A percentile compares a stretch with the other conserved stretches of the same genome.
Conservation (phyloP, 2,113 vertebrate genomes). For the Paratilapia polleni region DNA sequence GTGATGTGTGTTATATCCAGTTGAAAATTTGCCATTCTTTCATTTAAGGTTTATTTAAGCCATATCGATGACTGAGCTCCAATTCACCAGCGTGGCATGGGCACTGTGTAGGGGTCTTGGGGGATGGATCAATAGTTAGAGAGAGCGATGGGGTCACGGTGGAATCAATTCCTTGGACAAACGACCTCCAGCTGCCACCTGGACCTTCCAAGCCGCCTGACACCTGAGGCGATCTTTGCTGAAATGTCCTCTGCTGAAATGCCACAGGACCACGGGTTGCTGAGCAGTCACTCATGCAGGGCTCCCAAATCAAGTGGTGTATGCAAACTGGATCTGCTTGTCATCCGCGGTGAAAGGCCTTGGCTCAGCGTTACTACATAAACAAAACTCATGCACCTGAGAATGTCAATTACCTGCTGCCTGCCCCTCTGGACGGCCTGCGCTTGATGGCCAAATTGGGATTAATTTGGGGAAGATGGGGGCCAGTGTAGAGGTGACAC, state of each 20-base stretch:
- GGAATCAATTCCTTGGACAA: conserved; percentile 75
- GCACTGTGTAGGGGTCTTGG: conserved; percentile 65
- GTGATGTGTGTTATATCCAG: conserved; percentile 64
- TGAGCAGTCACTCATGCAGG: conserved; percentile 76
- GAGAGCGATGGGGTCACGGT: conserved; percentile 67
- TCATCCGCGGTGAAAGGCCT: conserved; percentile 63
- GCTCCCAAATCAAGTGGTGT: conserved; percentile 66
- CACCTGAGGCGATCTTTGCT: conserved; percentile 76
- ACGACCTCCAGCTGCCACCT: conserved; percentile 71
- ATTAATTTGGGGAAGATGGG: conserved; percentile 74
- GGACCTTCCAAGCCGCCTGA: conserved; percentile 67
- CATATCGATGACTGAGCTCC: conserved; percentile 43
- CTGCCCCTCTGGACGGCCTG: conserved; percentile 51
- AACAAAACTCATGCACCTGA: conserved; percentile 76
- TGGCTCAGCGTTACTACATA: conserved; percentile 71
- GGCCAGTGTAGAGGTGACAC: conserved; percentile 74
- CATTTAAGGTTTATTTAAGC: conserved; percentile 40
- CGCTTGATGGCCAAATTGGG: conserved; percentile 76
- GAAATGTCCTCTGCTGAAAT: conserved; percentile 78
- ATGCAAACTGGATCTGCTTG: conserved; percentile 71
- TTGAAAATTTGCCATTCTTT: conserved; percentile 65
- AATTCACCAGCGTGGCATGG: conserved; percentile 57
- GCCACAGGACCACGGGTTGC: conserved; percentile 72
- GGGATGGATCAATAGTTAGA: conserved; percentile 72
- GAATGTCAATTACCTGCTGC: conserved; percentile 76